phyloP scores from a whole-genome alignment of 1,140 invertebrate genomes.

The Megalopta genalis region DNA sequence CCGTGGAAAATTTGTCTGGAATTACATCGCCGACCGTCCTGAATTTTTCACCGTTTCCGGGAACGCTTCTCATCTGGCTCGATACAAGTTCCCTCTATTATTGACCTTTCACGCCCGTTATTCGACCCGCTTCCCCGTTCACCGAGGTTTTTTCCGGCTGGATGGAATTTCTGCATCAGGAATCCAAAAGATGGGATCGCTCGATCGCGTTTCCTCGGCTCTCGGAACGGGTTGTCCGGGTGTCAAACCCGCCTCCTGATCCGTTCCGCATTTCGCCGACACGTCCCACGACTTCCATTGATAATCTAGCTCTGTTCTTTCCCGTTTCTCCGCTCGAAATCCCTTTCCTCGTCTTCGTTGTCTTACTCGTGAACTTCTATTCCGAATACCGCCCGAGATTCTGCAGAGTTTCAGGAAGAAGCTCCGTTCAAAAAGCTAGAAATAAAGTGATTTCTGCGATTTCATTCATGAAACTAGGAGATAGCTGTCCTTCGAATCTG shows the following conservation, averaged over 20 bases:
- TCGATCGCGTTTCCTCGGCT: not conserved
- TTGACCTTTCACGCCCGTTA: constrained; percentile 8
- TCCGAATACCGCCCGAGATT: too few relatives aligned
- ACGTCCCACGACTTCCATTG: not conserved
- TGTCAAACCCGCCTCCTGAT: constrained; percentile 21
- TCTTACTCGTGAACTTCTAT: too few relatives aligned
- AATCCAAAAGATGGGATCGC: constrained; percentile 15
- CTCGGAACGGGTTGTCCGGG: not conserved
- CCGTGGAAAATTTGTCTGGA: not conserved
- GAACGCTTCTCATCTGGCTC: not conserved
- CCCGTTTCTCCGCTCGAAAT: not conserved
- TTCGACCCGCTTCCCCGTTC: not conserved
- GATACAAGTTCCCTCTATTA: not conserved
- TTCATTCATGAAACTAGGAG: too few relatives aligned
- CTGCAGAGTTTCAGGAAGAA: too few relatives aligned
- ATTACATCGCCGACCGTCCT: not conserved
- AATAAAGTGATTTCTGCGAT: too few relatives aligned
- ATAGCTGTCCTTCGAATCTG: too few relatives aligned
- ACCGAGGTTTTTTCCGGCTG: not conserved
- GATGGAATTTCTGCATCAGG: constrained; percentile 20
- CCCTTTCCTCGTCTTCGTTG: not conserved
- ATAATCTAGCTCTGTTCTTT: constrained; percentile 7
- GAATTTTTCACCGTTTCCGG: not conserved
- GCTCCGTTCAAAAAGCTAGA: too few relatives aligned
- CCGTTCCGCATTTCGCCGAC: constrained; percentile 9